Base-by-base conservation (phyloP, 2,888 invertebrate species). In the Pogonocherus hispidulus region DNA sequence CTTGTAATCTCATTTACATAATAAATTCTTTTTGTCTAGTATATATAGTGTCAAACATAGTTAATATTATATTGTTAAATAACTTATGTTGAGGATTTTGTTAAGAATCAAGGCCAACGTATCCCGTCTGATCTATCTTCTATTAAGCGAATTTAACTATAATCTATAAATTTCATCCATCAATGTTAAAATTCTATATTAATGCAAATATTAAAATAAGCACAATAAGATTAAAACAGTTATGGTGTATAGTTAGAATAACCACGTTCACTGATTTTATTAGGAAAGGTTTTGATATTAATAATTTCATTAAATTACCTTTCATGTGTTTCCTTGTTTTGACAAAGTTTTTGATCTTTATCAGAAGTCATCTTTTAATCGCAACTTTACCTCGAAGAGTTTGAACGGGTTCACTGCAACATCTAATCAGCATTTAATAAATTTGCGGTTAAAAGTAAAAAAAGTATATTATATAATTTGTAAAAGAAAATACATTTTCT, bases 131-230 rank as follows among this genome's bases (percentile, higher is more conserved):
- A 41, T 63, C 71, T 70, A 71, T 27, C 27, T 27, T 27, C 77
- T 79, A 76, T 80, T 80, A 79, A 72, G 78, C 79, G 77, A 78
- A 76, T 79, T 80, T 78, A 77, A 78, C 73, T 71, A 70, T 75
- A 62, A 49, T 62, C 35, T 62, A 32, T 60, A 35, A 73, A 74
- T 69, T 76, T 76, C 79, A 80, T 80, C 78, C 80, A 78, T 82
- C 80, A 80, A 72, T 82, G 82, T 82, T 81, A 79, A 80, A 81
- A 77, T 67, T 75, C 74, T 78, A 80, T 80, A 80, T 78, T 81
- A 80, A 80, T 80, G 81, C 81, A 83, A 82, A 81, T 82, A 81
- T 81, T 81, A 80, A 81, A 79, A 75, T 81, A 82, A 81, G 82
- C 83, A 83, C 82, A 83, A 55, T 55, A 55, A 82, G 81, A 83